Evolutionary conservation across 2,888 invertebrate genomes (phyloP), one percentile per base, ranked within the genome.

Genomic region (Trimorus sp.): DNA sequence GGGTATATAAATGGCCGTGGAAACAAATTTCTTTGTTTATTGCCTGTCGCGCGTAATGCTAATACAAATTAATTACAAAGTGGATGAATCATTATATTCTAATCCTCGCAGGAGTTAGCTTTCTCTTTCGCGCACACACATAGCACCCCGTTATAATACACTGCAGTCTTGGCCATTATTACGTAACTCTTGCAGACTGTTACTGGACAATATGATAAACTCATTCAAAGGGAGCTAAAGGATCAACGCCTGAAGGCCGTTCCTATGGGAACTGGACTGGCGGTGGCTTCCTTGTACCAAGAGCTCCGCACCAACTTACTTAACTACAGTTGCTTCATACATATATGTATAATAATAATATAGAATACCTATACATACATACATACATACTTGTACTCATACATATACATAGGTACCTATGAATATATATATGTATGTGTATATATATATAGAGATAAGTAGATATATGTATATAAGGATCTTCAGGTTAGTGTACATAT

Each of bases 121-220:
- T 66, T 71, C 74, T 45, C 79, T 15, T 37, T 26, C 26, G 45
- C 48, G 45, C 54, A 53, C 58, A 51, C 51, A 45, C 12, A 42
- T 45, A 16, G 26, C 12, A 62, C 54, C 62, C 14, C 16, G 37
- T 53, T 12, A 65, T 49, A 60, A 74, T 65, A 74, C 65, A 70
- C 36, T 49, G 53, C 60, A 75, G 78, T 75, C 69, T 65, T 79
- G 70, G 78, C 60, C 70, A 79, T 79, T 82, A 82, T 79, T 77
- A 70, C 70, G 65, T 79, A 82, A 79, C 82, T 82, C 78, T 75
- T 79, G 74, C 78, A 71, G 75, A 69, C 78, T 70, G 75, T 78
- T 82, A 75, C 66, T 74, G 83, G 73, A 83, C 83, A 83, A 83
- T 79, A 79, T 83, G 79, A 83, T 83, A 82, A 82, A 82, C 79